Evolutionary conservation across 2,113 vertebrate genomes (phyloP).

Genomic region (Zapus hudsonius): DNA sequence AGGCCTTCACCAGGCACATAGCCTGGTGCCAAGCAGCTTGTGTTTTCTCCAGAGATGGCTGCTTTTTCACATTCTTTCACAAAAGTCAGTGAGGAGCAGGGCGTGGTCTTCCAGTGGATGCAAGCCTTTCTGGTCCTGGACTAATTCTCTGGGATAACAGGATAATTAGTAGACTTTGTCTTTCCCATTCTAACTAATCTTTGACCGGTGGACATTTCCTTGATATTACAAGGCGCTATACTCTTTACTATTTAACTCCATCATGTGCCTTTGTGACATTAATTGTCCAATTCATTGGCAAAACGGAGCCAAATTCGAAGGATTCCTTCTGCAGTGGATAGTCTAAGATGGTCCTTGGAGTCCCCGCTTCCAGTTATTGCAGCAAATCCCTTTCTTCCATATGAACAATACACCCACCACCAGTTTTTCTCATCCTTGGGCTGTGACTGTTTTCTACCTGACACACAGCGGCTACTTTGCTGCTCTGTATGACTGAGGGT

Average conservation of each 20-base stretch:
- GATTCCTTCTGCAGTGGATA: neutral
- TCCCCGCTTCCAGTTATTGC: neutral
- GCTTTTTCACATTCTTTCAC: neutral
- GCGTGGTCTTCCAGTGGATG: accelerated
- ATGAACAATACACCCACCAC: neutral
- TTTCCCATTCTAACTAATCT: neutral
- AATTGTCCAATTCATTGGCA: neutral
- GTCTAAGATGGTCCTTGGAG: neutral
- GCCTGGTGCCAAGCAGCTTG: neutral
- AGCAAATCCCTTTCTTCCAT: neutral
- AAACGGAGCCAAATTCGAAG: neutral
- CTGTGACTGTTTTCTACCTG: neutral
- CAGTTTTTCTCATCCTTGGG: neutral
- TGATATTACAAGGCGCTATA: neutral
- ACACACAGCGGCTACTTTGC: neutral
- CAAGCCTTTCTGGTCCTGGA: neutral
- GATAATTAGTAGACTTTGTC: neutral
- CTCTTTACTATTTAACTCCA: neutral
- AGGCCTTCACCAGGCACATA: neutral
- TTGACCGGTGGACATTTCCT: neutral
- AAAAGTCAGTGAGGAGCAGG: neutral
- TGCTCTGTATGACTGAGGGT: neutral
- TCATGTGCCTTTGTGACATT: neutral
- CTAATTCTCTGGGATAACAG: neutral
- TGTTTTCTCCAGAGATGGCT: neutral